Evolutionary conservation across 2,888 invertebrate genomes (phyloP).

Genomic region (Caenorhabditis sinica): DNA sequence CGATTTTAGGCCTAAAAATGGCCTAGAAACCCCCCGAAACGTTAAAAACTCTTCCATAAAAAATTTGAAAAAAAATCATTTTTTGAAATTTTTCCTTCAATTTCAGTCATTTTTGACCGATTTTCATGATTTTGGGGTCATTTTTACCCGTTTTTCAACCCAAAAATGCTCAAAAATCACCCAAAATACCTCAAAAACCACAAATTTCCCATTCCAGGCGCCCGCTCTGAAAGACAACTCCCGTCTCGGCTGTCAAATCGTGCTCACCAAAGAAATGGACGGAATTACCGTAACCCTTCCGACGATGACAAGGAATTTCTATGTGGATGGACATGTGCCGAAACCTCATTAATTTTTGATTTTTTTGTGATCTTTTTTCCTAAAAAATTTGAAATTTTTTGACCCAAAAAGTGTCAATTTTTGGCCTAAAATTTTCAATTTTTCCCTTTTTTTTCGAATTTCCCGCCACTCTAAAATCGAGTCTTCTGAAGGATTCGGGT

Average conservation of each 20-base stretch:
- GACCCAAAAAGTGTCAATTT: background rate
- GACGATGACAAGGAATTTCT: conserved; percentile 94
- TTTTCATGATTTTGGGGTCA: background rate
- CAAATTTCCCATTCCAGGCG: conserved; percentile 86
- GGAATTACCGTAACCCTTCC: conserved; percentile 92
- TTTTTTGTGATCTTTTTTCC: conserved; percentile 21
- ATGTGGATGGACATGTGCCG: conserved; percentile 97
- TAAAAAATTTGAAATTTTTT: conserved; percentile 5
- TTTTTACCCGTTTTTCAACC: background rate
- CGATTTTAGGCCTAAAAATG: background rate
- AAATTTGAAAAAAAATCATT: background rate
- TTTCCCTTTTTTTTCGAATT: background rate
- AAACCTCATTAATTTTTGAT: conserved; percentile 89
- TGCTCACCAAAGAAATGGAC: conserved; percentile 90
- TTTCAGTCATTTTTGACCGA: background rate
- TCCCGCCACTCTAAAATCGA: conserved; percentile 14
- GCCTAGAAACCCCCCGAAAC: too few species aligned
- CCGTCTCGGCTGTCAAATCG: conserved; percentile 95
- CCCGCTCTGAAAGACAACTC: conserved; percentile 96
- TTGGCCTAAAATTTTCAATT: background rate
- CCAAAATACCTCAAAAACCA: background rate
- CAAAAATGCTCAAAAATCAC: background rate
- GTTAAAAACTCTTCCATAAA: background rate
- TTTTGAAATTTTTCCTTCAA: background rate
- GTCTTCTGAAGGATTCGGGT: conserved; percentile 30